Percentiles rank a stretch among this genome's conserved stretches.
phyloP scores from a whole-genome alignment of 2,888 invertebrate genomes.

The Coenonympha arcania region DNA sequence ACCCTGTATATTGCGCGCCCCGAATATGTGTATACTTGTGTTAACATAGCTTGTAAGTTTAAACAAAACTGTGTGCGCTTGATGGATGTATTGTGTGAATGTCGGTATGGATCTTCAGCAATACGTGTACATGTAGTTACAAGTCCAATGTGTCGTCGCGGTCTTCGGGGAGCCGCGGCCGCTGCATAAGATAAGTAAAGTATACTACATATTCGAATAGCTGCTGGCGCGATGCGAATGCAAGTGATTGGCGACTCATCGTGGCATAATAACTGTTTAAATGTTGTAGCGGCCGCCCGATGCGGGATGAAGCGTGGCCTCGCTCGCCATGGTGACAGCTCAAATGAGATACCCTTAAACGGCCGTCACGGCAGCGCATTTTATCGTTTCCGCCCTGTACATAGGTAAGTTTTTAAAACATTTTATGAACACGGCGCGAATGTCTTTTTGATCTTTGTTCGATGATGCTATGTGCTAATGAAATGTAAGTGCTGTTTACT shows the following conservation, averaged over 20 bases:
- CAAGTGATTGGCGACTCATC: conserved; percentile 40
- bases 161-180: conserved; percentile 31
- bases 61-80: neutral
- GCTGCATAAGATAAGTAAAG: conserved; percentile 57
- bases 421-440: conserved; percentile 39
- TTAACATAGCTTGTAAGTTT: neutral
- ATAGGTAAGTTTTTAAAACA: conserved; percentile 51
- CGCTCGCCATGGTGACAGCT: conserved; percentile 32
- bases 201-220: conserved; percentile 35
- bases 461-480: too few relatives aligned
- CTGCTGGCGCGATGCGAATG: conserved; percentile 46
- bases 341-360: conserved; percentile 39
- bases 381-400: conserved; percentile 39
- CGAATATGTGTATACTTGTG: conserved; percentile 12
- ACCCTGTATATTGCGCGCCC: too few relatives aligned
- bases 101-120: neutral
- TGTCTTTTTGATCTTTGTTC: too few relatives aligned
- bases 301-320: conserved; percentile 51
- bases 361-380: conserved; percentile 35
- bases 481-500: too few relatives aligned
- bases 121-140: conserved; percentile 53
- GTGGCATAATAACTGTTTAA: conserved; percentile 61
- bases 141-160: conserved; percentile 39
- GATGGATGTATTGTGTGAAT: conserved; percentile 27
- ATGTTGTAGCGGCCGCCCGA: conserved; percentile 65